Percentiles rank a stretch among this genome's conserved stretches.
Evolutionary conservation across 2,113 vertebrate species (phyloP).

Genomic region (Gasterosteus nipponicus): DNA sequence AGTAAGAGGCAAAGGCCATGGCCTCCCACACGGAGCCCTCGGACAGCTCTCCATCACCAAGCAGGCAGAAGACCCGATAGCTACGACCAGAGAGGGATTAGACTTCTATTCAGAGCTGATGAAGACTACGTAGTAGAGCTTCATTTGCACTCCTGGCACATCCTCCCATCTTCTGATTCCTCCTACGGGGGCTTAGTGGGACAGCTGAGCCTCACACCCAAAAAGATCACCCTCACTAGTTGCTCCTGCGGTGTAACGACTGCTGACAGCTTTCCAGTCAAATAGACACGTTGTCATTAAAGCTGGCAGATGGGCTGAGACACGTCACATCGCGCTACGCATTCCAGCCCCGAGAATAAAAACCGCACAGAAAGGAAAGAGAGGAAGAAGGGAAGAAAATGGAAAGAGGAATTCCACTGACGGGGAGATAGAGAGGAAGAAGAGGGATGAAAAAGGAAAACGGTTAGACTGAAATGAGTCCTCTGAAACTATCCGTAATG

Average conservation of each 20-base stretch:
- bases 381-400: slow-evolving; percentile 13
- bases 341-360: slow-evolving; percentile 59
- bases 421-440: slow-evolving; percentile 19
- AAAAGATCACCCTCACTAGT: slow-evolving; percentile 38
- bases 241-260: slow-evolving; percentile 55
- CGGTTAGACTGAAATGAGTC: slow-evolving; percentile 10
- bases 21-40: slow-evolving; percentile 97
- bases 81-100: slow-evolving; percentile 53
- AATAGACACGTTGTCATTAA: slow-evolving; percentile 74
- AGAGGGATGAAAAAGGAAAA: not conserved
- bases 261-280: slow-evolving; percentile 82
- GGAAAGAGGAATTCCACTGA: slow-evolving; percentile 33
- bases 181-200: slow-evolving; percentile 18
- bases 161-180: not conserved
- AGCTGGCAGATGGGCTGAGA: slow-evolving; percentile 66
- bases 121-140: not conserved
- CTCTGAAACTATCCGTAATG: not conserved
- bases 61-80: slow-evolving; percentile 91
- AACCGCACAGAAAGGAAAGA: not conserved
- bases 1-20: slow-evolving; percentile 93
- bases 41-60: slow-evolving; percentile 93
- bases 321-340: slow-evolving; percentile 64
- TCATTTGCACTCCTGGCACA: not conserved
- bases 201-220: slow-evolving; percentile 49
- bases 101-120: not conserved